These are phyloP conservation scores for Papilio demoleus DNA, from an alignment of 2,888 invertebrate species.

Conservation along the genomic window DNA sequence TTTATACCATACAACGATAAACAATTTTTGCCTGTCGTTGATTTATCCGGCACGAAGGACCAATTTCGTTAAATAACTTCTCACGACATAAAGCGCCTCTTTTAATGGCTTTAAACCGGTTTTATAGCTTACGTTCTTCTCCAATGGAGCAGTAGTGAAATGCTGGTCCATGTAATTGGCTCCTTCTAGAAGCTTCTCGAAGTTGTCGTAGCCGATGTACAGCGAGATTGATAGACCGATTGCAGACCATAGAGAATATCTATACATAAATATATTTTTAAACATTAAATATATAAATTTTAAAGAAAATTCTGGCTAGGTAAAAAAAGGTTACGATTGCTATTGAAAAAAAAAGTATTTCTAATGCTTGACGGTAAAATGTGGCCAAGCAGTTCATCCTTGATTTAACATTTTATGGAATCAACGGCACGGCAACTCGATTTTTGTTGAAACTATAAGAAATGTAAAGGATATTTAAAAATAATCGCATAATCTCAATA, in stretches of 20 bases:
- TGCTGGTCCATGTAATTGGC: slow-evolving; percentile 98
- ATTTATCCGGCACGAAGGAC: background rate
- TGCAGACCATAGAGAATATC: slow-evolving; percentile 98
- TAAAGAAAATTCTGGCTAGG: too few relatives aligned
- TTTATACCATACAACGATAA: background rate
- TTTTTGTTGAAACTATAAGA: too few relatives aligned
- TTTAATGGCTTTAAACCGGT: background rate
- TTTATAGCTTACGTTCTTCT: slow-evolving; percentile 90
- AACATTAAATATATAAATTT: too few relatives aligned
- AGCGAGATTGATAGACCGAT: slow-evolving; percentile 98
- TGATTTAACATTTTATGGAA: too few relatives aligned
- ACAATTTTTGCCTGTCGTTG: too few relatives aligned
- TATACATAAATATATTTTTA: slow-evolving; percentile 44
- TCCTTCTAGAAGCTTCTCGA: slow-evolving; percentile 94
- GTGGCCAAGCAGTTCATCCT: too few relatives aligned
- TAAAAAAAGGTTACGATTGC: too few relatives aligned
- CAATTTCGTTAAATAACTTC: background rate
- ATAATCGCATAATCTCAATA: too few relatives aligned
- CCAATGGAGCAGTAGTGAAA: slow-evolving; percentile 92
- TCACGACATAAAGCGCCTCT: background rate
- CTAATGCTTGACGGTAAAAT: too few relatives aligned
- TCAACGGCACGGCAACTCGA: too few relatives aligned
- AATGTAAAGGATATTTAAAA: too few relatives aligned
- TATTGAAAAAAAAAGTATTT: too few relatives aligned
- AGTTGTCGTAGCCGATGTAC: slow-evolving; percentile 97